These are phyloP conservation scores for Paraplagusia blochii DNA, from an alignment of 2,113 vertebrate genomes.

Conservation along the genomic window DNA sequence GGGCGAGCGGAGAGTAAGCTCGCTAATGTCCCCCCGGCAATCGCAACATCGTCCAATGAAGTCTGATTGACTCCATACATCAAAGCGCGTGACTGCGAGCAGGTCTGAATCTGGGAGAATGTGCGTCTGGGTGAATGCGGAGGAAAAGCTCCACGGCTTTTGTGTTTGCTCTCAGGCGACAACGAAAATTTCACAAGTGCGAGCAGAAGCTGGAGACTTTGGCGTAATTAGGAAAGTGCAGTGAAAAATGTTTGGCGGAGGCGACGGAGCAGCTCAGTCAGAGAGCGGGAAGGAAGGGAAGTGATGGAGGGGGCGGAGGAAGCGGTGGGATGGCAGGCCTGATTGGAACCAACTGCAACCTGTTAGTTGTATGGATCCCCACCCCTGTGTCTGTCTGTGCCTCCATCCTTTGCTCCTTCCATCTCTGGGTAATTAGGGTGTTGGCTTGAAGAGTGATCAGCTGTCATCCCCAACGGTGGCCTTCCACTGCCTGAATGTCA, in stretches of 20 bases:
- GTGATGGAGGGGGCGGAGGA: slow-evolving; percentile 28
- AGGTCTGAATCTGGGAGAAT: not conserved
- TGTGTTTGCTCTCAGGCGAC: slow-evolving; percentile 16
- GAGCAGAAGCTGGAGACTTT: slow-evolving; percentile 13
- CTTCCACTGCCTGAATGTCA: slow-evolving; percentile 68
- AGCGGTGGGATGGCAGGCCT: slow-evolving; percentile 49
- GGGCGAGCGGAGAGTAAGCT: slow-evolving; percentile 39
- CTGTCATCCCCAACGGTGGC: slow-evolving; percentile 63
- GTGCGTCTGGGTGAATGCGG: not conserved
- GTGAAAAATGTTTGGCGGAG: slow-evolving; percentile 24
- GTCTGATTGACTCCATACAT: slow-evolving; percentile 68
- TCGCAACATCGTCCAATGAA: slow-evolving; percentile 43
- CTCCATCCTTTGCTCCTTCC: slow-evolving; percentile 15
- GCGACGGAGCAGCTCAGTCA: slow-evolving; percentile 13
- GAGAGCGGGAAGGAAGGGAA: slow-evolving; percentile 49
- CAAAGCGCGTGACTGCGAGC: slow-evolving; percentile 25
- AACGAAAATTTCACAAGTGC: slow-evolving; percentile 22
- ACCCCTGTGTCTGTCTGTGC: slow-evolving; percentile 13
- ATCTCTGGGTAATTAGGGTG: slow-evolving; percentile 57
- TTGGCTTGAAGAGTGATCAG: slow-evolving; percentile 64
- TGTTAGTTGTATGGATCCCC: slow-evolving; percentile 50
- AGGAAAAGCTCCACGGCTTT: not conserved
- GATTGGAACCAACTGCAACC: slow-evolving; percentile 60
- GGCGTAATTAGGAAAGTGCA: slow-evolving; percentile 47
- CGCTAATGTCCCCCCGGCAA: slow-evolving; percentile 52